phyloP scores from a whole-genome alignment of 2,113 vertebrate genomes.

The Cottus gobio region DNA sequence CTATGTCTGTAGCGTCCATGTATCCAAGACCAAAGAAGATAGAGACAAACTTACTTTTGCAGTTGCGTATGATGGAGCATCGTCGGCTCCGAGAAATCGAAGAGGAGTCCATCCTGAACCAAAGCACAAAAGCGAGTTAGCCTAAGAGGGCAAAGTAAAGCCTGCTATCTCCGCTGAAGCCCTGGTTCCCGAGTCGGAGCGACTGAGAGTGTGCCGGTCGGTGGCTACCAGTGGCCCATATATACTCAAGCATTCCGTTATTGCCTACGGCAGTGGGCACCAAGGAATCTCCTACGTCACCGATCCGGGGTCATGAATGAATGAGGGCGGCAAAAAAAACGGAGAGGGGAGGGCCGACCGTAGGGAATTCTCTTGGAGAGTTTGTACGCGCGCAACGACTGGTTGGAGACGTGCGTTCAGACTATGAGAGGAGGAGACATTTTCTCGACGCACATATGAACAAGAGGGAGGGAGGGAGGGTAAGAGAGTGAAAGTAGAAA shows the following conservation, averaged over 20 bases:
- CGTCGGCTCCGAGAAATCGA: constrained; percentile 82
- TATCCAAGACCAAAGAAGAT: constrained; percentile 27
- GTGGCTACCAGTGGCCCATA: constrained; percentile 61
- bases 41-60: constrained; percentile 81
- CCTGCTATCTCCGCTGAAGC: constrained; percentile 88
- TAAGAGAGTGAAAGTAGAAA: constrained; percentile 40
- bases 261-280: constrained; percentile 84
- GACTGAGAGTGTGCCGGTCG: constrained; percentile 82
- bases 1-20: neutral
- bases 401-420: constrained; percentile 63
- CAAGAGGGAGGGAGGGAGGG: constrained; percentile 39
- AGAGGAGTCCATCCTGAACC: constrained; percentile 85
- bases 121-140: constrained; percentile 89
- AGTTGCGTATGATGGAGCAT: constrained; percentile 81
- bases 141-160: constrained; percentile 77
- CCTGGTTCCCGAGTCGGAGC: constrained; percentile 86
- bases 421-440: constrained; percentile 69
- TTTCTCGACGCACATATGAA: constrained; percentile 57
- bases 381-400: constrained; percentile 69
- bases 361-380: constrained; percentile 71
- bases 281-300: constrained; percentile 86
- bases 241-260: constrained; percentile 77
- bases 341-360: constrained; percentile 72
- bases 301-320: constrained; percentile 76
- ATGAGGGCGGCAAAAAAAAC: constrained; percentile 79